A percentile compares a stretch with the other conserved stretches of the same genome.
phyloP scores from a whole-genome alignment of 1,140 invertebrate genomes.

The Copidosoma floridanum region DNA sequence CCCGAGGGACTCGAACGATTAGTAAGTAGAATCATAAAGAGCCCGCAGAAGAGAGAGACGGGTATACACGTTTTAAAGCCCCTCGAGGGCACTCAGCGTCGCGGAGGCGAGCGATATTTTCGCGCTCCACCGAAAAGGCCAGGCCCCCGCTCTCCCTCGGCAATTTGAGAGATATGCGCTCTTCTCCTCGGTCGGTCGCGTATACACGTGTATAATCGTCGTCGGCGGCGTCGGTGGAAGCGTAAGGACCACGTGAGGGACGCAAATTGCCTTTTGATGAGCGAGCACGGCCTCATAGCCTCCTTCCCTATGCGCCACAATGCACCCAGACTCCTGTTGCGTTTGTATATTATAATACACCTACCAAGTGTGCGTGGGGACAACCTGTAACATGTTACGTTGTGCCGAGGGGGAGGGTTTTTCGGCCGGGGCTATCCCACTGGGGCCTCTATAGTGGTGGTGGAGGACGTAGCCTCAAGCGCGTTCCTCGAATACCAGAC shows the following conservation, averaged over 20 bases:
- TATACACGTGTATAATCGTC: slow-evolving; percentile 32
- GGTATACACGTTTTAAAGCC: too few species aligned
- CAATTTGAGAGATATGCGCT: background rate
- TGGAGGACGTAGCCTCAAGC: too few species aligned
- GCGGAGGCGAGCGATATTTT: too few species aligned
- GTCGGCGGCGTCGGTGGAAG: too few species aligned
- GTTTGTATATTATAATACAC: too few species aligned
- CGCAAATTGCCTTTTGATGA: slow-evolving; percentile 2
- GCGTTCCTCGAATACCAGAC: slow-evolving; percentile 39
- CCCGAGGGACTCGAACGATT: background rate
- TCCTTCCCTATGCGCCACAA: too few species aligned
- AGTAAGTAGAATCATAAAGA: background rate
- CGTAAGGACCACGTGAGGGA: slow-evolving; percentile 40
- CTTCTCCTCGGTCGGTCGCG: background rate
- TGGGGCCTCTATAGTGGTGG: slow-evolving; percentile 16
- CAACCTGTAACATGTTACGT: too few species aligned
- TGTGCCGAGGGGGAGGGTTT: slow-evolving; percentile 8
- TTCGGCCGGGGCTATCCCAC: slow-evolving; percentile 5
- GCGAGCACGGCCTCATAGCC: too few species aligned
- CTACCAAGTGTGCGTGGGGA: too few species aligned
- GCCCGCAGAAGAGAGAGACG: background rate
- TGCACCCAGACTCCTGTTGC: too few species aligned
- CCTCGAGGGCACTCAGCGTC: too few species aligned
- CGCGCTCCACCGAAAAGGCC: too few species aligned
- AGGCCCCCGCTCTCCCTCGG: background rate